phyloP scores from a whole-genome alignment of 2,888 invertebrate species.

The Drosophila pseudotakahashii region DNA sequence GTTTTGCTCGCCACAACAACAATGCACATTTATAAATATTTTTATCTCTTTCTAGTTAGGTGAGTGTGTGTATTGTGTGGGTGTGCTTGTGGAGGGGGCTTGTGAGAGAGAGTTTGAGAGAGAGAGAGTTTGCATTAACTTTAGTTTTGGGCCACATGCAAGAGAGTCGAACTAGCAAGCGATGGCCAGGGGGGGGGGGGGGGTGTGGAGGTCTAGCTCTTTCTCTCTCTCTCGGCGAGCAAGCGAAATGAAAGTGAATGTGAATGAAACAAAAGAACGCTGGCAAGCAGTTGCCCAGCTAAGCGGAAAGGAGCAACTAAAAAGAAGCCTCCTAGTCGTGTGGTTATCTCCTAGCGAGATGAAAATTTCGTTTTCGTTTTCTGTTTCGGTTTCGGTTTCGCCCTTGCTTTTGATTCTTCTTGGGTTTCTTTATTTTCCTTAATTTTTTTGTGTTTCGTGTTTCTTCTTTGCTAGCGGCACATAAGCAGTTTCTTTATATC shows the following conservation, averaged over 20 bases:
- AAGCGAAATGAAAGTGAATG: constrained; percentile 33
- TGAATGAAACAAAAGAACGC: constrained; percentile 16
- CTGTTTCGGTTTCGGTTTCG: too few relatives aligned
- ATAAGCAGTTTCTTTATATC: constrained; percentile 54
- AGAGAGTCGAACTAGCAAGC: constrained; percentile 20
- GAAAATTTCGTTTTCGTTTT: constrained; percentile 14
- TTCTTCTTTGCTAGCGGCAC: constrained; percentile 33
- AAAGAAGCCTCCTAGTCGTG: constrained; percentile 28
- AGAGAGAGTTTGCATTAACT: constrained; percentile 19
- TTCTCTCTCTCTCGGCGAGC: constrained; percentile 11
- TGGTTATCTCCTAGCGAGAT: constrained; percentile 32
- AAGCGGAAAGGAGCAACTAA: constrained; percentile 38
- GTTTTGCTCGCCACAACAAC: constrained; percentile 42
- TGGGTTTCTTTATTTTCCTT: constrained; percentile 5
- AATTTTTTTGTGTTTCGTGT: constrained; percentile 8
- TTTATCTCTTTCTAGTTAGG: constrained; percentile 28
- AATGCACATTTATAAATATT: constrained; percentile 38
- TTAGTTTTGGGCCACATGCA: constrained; percentile 35
- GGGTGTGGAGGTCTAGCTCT: background rate
- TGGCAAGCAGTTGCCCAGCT: constrained; percentile 19
- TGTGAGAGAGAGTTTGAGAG: background rate
- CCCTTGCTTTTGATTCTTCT: background rate
- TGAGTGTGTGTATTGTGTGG: constrained; percentile 9
- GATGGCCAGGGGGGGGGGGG: constrained; percentile 1
- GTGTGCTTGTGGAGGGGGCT: constrained; percentile 5